Evolutionary conservation across 2,113 vertebrate species (phyloP).

Genomic region (Sebastes fasciatus): DNA sequence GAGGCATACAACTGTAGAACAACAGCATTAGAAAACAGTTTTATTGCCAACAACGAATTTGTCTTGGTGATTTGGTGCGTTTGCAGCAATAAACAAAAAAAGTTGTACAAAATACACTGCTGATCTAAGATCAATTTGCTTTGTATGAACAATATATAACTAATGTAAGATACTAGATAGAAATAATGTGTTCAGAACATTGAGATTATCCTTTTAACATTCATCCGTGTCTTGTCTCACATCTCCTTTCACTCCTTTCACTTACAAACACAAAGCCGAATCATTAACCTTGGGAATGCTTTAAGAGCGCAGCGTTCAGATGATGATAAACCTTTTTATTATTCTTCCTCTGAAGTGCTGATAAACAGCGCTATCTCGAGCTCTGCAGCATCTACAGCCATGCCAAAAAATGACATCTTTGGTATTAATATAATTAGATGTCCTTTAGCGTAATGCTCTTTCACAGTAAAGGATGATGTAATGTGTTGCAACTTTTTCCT

Average conservation of each 20-base stretch:
- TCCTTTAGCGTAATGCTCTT: slow-evolving; percentile 68
- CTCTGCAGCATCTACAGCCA: slow-evolving; percentile 22
- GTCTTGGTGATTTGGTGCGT: not conserved
- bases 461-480: slow-evolving; percentile 70
- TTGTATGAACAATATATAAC: not conserved
- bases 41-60: not conserved
- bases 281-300: slow-evolving; percentile 14
- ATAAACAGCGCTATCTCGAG: slow-evolving; percentile 59
- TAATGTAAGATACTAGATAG: not conserved
- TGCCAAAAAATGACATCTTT: slow-evolving; percentile 68
- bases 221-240: not conserved
- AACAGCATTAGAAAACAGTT: not conserved
- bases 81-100: not conserved
- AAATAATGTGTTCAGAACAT: not conserved
- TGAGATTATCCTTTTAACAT: not conserved
- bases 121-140: not conserved
- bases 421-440: slow-evolving; percentile 81
- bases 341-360: slow-evolving; percentile 20
- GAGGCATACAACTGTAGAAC: no score
- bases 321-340: slow-evolving; percentile 43
- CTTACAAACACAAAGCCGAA: not conserved
- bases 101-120: not conserved
- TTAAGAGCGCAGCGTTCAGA: not conserved
- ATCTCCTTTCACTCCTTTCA: not conserved
- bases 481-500: slow-evolving; percentile 63